These are phyloP conservation scores for Spondyliosoma cantharus DNA, from an alignment of 2,797 vertebrate species.

Conservation along the genomic window DNA sequence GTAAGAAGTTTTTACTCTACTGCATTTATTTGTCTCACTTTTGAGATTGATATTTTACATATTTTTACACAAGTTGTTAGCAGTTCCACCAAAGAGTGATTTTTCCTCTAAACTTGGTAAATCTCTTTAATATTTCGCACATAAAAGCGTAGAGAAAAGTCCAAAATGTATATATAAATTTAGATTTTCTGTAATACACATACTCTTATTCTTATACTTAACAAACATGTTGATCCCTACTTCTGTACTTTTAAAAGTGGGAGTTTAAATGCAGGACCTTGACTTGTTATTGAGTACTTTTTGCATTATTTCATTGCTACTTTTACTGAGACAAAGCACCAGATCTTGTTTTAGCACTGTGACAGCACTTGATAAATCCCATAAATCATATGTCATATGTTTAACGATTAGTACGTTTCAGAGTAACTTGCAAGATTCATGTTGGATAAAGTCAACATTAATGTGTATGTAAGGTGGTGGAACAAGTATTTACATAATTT, in stretches of 20 bases:
- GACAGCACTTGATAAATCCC: no score
- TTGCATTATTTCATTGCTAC: background rate
- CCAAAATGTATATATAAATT: background rate
- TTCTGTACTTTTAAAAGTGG: background rate
- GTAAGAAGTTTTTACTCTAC: background rate
- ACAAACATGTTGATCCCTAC: background rate
- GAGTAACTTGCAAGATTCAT: background rate
- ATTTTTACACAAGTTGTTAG: background rate
- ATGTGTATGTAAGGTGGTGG: background rate
- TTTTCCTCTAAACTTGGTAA: background rate
- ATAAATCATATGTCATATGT: no score
- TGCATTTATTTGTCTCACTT: background rate
- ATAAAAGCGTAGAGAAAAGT: background rate
- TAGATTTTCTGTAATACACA: background rate
- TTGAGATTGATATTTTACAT: background rate
- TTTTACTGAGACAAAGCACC: background rate
- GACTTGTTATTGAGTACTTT: background rate
- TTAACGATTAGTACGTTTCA: background rate
- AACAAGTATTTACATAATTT: no score
- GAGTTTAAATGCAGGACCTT: no score
- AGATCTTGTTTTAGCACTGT: no score
- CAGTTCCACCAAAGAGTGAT: background rate
- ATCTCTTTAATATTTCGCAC: background rate
- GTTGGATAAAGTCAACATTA: background rate
- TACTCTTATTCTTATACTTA: background rate